phyloP scores from a whole-genome alignment of 1,140 invertebrate genomes.

The Cryptotermes secundus region DNA sequence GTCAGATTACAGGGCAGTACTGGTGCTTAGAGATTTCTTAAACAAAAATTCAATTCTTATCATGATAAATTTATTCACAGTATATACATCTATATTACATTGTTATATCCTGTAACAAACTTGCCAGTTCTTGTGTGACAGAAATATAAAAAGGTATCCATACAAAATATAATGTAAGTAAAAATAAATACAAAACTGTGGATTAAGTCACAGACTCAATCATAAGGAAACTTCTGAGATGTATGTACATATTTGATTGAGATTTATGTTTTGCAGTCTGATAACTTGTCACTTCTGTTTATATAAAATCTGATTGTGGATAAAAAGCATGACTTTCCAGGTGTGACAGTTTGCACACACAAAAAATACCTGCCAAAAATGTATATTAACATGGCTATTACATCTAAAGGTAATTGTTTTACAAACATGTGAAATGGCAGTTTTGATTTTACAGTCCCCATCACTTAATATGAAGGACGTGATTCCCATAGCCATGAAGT shows the following conservation, averaged over 20 bases:
- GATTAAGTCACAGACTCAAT: neutral
- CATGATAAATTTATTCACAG: neutral
- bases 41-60: neutral
- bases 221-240: neutral
- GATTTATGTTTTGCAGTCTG: neutral
- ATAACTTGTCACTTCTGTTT: neutral
- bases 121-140: too few species aligned
- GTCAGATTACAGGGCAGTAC: too few species aligned
- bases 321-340: neutral
- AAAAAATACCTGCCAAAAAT: neutral
- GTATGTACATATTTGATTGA: neutral
- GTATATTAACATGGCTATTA: neutral
- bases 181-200: neutral
- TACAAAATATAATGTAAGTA: neutral
- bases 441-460: neutral
- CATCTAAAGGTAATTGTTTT: neutral
- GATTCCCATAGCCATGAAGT: too few species aligned
- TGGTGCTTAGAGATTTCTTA: neutral
- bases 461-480: neutral
- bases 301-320: neutral
- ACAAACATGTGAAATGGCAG: neutral
- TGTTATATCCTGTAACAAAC: neutral
- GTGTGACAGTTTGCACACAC: neutral
- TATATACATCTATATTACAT: neutral
- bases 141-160: too few species aligned